Conservation (phyloP, 2,113 vertebrate genomes). For the Ochotona princeps region DNA sequence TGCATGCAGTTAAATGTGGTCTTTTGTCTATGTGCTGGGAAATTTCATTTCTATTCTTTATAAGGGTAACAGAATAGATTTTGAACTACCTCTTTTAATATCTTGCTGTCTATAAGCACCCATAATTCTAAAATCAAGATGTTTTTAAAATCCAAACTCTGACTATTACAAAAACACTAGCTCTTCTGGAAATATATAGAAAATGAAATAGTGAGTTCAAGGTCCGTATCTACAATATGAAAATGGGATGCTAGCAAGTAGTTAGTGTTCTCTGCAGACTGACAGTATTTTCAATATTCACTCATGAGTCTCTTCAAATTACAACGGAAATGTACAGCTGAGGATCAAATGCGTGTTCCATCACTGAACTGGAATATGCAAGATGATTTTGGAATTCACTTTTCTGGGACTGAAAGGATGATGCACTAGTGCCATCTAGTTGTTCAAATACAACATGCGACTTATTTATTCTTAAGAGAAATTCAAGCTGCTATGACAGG, state of each 20-base stretch:
- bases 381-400: constrained; percentile 14
- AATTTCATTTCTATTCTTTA: neutral
- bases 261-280: neutral
- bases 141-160: neutral
- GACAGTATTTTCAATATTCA: neutral
- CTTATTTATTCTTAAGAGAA: constrained; percentile 30
- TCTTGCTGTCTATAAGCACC: neutral
- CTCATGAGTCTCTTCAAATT: neutral
- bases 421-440: constrained; percentile 80
- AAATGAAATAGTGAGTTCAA: neutral
- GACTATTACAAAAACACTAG: neutral
- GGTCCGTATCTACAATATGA: rapidly evolving
- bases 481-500: neutral
- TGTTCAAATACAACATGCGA: constrained; percentile 49
- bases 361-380: neutral
- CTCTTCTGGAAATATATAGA: constrained; percentile 12
- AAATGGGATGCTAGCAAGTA: neutral
- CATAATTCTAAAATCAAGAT: neutral
- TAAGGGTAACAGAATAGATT: neutral
- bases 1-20: neutral
- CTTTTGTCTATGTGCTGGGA: neutral
- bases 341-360: neutral
- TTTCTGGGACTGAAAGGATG: constrained; percentile 37
- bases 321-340: neutral
- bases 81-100: constrained; percentile 5